Evolutionary conservation across 2,113 vertebrate genomes (phyloP), one percentile per base, ranked within the genome.

Genomic region (Nyctibius bracteatus): DNA sequence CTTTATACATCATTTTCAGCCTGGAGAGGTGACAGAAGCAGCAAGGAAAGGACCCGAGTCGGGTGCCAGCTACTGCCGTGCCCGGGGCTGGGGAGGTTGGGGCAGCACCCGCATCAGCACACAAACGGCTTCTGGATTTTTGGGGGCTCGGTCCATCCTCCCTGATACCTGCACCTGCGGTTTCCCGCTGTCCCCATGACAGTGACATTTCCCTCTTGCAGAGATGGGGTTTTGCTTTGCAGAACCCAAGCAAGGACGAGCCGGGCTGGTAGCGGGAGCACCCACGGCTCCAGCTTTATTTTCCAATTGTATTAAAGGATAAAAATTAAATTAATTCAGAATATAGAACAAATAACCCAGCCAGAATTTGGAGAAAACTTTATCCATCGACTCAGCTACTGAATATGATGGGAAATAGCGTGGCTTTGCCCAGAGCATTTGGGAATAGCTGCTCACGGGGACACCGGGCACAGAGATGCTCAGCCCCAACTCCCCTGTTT

Each of bases 151-250:
- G 6, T 2, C 49, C 39, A 2, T 8, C 20, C 58, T 55, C 6
- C 58, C 49, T 0, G 0, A 22, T 7, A 30, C 0, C 54, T 8
- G 0, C 47, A 8, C 27, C 66, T n/a, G 55, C 12, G 1, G 14
- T 24, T 75, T 20, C 15, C 80, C 3, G 0, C 93, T 12, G 19
- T 54, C 63, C 79, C 68, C 12, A 0, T 19, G 72, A 31, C 35
- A 14, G 31, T 24, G 84, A 24, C n/a, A 79, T 84, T 94, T 90
- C 37, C 74, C 3, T 11, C 71, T 92, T 12, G 2, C 74, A 1
- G 65, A 22, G 81, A 49, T 14, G 54, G 72, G 94, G 49, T 73
- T 96, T 92, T 30, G 55, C 55, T 62, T 61, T 85, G 92, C 73
- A 65, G 37, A 95, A 88, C 81, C 94, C 8, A 25, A 71, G 55